phyloP scores from a whole-genome alignment of 2,113 vertebrate genomes.

The Nymphicus hollandicus region DNA sequence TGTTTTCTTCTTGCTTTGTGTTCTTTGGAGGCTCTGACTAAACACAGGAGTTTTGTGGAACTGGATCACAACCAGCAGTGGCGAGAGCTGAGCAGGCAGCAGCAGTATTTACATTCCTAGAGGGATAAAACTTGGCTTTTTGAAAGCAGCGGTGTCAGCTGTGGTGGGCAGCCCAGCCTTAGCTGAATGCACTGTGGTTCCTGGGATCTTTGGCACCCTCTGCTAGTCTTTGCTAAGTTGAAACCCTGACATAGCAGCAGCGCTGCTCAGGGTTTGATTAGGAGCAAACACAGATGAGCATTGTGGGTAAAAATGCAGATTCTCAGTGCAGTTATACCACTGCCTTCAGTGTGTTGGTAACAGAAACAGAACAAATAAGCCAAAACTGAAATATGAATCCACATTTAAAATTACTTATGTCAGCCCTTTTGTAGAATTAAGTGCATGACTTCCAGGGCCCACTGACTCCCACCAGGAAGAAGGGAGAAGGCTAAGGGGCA shows the following conservation, averaged over 20 bases:
- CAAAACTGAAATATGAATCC: neutral
- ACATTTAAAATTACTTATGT: neutral
- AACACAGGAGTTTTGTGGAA: neutral
- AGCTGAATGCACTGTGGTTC: neutral
- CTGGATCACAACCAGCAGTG: neutral
- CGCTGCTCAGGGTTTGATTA: neutral
- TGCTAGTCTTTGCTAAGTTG: neutral
- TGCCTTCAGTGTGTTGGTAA: neutral
- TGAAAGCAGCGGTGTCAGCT: neutral
- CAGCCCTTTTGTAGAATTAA: neutral
- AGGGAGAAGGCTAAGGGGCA: neutral
- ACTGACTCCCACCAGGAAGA: neutral
- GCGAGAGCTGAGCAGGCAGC: neutral
- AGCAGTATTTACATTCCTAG: neutral
- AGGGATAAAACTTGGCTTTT: neutral
- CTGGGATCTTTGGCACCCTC: neutral
- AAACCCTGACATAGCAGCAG: neutral
- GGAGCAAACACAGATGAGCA: neutral
- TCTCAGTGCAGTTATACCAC: neutral
- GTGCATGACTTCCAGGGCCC: neutral
- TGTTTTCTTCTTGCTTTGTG: neutral
- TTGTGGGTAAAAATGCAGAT: neutral
- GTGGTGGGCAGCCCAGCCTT: neutral
- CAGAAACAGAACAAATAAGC: neutral
- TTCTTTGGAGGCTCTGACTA: neutral